Conservation (phyloP, 2,888 invertebrate species). For the Trichogramma dendrolimi region DNA sequence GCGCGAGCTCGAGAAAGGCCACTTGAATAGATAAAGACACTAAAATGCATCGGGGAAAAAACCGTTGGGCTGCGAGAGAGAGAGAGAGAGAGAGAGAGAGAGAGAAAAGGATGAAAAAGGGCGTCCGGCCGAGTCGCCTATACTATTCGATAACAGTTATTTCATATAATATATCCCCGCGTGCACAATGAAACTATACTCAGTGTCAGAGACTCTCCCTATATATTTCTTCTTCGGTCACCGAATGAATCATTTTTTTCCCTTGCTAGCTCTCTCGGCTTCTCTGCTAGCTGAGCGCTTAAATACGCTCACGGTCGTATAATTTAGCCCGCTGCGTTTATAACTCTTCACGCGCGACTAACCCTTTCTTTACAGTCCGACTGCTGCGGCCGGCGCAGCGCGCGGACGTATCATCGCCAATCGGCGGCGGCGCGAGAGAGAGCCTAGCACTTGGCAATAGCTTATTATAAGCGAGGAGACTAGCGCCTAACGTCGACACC, state of each 20-base stretch:
- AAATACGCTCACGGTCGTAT: slow-evolving; percentile 17
- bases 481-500: too few species aligned
- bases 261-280: too few species aligned
- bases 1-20: too few species aligned
- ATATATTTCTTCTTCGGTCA: too few species aligned
- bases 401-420: not conserved
- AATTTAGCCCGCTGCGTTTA: slow-evolving; percentile 15
- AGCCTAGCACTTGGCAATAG: too few species aligned
- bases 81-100: not conserved
- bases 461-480: too few species aligned
- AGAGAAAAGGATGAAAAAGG: not conserved
- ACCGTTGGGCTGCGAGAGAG: not conserved
- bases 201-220: too few species aligned
- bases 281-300: slow-evolving; percentile 6
- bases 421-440: not conserved
- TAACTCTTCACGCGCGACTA: slow-evolving; percentile 6
- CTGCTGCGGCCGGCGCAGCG: not conserved
- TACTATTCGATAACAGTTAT: not conserved
- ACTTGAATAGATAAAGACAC: too few species aligned
- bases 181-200: too few species aligned
- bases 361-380: not conserved
- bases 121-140: not conserved
- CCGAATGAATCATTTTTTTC: too few species aligned
- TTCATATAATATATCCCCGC: too few species aligned
- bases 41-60: too few species aligned